A percentile compares a stretch with the other conserved stretches of the same genome.
These are phyloP conservation scores for Phataginus tricuspis DNA, from an alignment of 2,797 vertebrate species.

Conservation along the genomic window DNA sequence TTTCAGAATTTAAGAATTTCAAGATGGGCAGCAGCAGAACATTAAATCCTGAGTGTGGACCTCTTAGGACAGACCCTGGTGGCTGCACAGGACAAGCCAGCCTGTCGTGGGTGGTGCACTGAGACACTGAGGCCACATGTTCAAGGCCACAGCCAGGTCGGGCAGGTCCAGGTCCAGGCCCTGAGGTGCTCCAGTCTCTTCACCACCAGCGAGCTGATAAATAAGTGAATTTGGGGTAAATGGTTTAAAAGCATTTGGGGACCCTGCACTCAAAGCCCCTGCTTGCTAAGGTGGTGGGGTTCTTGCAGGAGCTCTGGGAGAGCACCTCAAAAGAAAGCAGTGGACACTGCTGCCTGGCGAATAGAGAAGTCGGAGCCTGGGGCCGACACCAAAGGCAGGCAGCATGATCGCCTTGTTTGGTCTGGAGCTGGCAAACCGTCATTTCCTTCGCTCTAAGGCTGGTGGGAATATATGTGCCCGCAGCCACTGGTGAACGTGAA, in stretches of 20 bases:
- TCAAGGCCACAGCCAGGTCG: not conserved
- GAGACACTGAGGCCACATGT: not conserved
- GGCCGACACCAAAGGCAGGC: not conserved
- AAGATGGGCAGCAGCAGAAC: not conserved
- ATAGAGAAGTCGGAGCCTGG: not conserved
- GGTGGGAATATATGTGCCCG: not conserved
- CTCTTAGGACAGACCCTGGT: no score
- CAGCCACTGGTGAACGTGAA: not conserved
- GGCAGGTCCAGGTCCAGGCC: not conserved
- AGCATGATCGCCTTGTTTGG: not conserved
- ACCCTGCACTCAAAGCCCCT: not conserved
- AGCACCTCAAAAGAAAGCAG: not conserved
- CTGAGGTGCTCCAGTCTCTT: not conserved
- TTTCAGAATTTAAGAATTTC: not conserved
- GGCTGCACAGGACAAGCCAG: not conserved
- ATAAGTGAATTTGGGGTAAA: not conserved
- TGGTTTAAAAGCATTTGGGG: not conserved
- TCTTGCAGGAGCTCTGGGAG: not conserved
- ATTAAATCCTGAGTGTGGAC: not conserved
- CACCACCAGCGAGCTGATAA: not conserved
- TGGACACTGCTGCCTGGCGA: not conserved
- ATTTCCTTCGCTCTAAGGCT: not conserved
- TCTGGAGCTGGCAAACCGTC: not conserved
- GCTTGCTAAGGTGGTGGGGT: not conserved
- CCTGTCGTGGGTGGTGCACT: not conserved